These are phyloP conservation scores for Clavelina lepadiformis DNA, from an alignment of 23 tunicate species.

Conservation along the genomic window DNA sequence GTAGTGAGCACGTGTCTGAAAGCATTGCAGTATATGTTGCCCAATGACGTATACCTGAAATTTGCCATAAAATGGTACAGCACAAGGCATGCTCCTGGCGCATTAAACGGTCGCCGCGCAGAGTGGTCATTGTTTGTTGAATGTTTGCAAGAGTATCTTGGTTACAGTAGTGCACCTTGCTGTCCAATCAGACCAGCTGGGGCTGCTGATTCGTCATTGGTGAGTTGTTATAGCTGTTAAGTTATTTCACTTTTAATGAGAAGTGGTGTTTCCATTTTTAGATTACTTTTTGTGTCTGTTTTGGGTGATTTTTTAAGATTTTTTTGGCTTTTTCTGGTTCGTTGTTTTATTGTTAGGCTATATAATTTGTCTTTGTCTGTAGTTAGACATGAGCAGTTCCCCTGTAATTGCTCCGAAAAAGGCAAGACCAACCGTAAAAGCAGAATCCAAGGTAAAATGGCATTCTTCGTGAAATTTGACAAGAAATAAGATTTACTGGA, in stretches of 20 bases:
- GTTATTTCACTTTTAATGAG: not conserved
- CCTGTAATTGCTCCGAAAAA: constrained; percentile 86
- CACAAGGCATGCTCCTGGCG: constrained; percentile 78
- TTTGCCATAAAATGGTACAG: constrained; percentile 82
- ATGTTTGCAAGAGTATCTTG: constrained; percentile 62
- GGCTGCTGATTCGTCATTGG: constrained; percentile 12
- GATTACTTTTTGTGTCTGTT: not conserved
- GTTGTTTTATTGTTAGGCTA: not conserved
- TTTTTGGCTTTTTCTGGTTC: not conserved
- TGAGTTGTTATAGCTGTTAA: not conserved
- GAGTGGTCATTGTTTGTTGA: constrained; percentile 82
- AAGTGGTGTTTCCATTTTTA: not conserved
- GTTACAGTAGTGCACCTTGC: constrained; percentile 10
- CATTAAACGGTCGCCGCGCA: constrained; percentile 61
- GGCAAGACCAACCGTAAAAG: constrained; percentile 26
- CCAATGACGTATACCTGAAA: constrained; percentile 54
- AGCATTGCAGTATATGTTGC: constrained; percentile 72
- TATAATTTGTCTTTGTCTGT: not conserved
- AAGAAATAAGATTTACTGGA: not conserved
- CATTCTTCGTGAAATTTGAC: not conserved
- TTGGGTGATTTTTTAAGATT: not conserved
- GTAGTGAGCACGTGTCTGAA: constrained; percentile 67
- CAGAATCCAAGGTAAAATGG: constrained; percentile 7
- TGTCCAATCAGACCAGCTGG: constrained; percentile 12
- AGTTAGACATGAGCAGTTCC: constrained; percentile 71